Percentiles rank a stretch among this genome's conserved stretches.
Conservation (phyloP, 2,888 invertebrate species). For the Bhutanitis thaidina region DNA sequence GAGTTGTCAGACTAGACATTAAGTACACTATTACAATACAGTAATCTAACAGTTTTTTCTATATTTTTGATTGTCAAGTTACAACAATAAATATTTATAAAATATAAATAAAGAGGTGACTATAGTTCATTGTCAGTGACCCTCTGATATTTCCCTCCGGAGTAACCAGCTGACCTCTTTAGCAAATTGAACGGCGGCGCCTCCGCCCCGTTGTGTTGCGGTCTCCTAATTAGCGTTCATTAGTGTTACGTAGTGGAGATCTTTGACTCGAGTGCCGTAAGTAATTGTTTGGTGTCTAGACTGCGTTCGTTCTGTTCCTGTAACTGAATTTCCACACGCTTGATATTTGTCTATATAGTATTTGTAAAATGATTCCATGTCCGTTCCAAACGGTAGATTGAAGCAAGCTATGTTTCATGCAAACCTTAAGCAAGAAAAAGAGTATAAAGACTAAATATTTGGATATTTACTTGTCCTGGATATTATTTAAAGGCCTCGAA, state of each 20-base stretch:
- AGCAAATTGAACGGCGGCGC: slow-evolving; percentile 31
- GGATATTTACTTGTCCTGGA: too few species aligned
- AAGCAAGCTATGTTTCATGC: too few species aligned
- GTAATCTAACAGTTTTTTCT: too few species aligned
- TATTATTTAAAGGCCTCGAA: too few species aligned
- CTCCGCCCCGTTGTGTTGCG: slow-evolving; percentile 22
- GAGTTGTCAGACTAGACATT: too few species aligned
- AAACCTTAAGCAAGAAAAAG: too few species aligned
- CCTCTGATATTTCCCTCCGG: slow-evolving; percentile 28
- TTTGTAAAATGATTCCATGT: too few species aligned
- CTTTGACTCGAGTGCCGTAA: slow-evolving; percentile 22
- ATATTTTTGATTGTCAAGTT: too few species aligned
- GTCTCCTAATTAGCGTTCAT: slow-evolving; percentile 30
- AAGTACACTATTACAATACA: too few species aligned
- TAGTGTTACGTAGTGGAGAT: slow-evolving; percentile 23
- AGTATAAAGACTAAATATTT: too few species aligned
- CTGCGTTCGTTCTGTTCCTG: neutral
- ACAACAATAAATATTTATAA: too few species aligned
- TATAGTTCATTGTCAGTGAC: slow-evolving; percentile 21
- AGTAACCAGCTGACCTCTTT: slow-evolving; percentile 26
- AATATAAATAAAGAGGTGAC: neutral
- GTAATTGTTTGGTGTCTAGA: slow-evolving; percentile 9
- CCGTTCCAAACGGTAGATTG: too few species aligned
- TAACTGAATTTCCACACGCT: neutral
- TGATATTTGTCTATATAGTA: neutral